Evolutionary conservation across 2,113 vertebrate genomes (phyloP).

Genomic region (Microtus montanus): DNA sequence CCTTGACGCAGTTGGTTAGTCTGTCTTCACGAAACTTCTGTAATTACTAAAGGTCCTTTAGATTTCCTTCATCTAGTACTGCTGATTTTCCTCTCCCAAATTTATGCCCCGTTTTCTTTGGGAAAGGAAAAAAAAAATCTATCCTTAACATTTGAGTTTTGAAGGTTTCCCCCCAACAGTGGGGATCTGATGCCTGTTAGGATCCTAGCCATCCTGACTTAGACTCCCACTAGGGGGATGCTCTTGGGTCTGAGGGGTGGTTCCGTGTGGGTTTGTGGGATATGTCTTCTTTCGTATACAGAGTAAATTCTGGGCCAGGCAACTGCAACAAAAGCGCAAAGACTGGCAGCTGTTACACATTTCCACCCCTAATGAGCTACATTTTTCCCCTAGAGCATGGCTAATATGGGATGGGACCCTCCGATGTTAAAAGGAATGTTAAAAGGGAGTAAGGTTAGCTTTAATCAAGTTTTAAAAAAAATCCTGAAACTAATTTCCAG

Average conservation of each 20-base stretch:
- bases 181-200: neutral
- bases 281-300: constrained; percentile 65
- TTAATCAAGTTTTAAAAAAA: constrained; percentile 80
- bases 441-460: constrained; percentile 76
- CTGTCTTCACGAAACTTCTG: constrained; percentile 10
- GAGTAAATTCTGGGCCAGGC: constrained; percentile 50
- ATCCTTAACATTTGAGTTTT: neutral
- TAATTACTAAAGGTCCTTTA: neutral
- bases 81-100: constrained; percentile 40
- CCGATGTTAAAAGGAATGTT: constrained; percentile 77
- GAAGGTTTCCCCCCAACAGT: neutral
- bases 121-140: constrained; percentile 5
- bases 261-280: constrained; percentile 57
- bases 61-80: neutral
- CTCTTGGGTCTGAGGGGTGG: constrained; percentile 20
- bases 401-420: constrained; percentile 79
- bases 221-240: neutral
- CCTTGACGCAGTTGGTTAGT: constrained; percentile 41
- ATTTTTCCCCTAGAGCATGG: constrained; percentile 65
- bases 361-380: constrained; percentile 76
- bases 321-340: constrained; percentile 58
- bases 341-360: constrained; percentile 75
- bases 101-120: constrained; percentile 24
- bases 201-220: constrained; percentile 30
- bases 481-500: constrained; percentile 74